Conservation (phyloP, 2,797 vertebrate species). For the Cygnus olor region DNA sequence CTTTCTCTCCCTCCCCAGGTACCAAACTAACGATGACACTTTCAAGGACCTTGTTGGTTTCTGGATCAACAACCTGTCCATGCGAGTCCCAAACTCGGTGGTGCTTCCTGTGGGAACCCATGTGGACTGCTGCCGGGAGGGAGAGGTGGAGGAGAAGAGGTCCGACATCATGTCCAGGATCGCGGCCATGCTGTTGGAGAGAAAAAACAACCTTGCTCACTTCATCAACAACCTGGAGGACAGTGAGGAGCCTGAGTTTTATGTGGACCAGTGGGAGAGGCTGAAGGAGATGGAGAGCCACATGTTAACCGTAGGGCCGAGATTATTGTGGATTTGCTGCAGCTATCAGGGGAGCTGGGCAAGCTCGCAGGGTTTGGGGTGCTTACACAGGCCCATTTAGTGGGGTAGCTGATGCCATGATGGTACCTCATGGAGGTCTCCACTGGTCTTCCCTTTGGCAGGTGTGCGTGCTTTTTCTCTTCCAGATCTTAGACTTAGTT, state of each 20-base stretch:
- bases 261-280: constrained; percentile 73
- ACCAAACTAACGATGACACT: constrained; percentile 40
- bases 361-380: not conserved
- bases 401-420: too few species aligned
- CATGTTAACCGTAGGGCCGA: constrained; percentile 64
- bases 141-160: constrained; percentile 76
- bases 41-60: constrained; percentile 80
- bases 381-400: not conserved
- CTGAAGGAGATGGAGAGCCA: constrained; percentile 74
- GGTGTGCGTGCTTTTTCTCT: not conserved
- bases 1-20: constrained; percentile 28
- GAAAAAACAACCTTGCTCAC: constrained; percentile 66
- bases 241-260: constrained; percentile 61
- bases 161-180: constrained; percentile 73
- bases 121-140: constrained; percentile 72
- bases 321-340: not conserved
- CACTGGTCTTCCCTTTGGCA: not conserved
- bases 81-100: constrained; percentile 80
- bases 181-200: constrained; percentile 61
- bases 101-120: constrained; percentile 82
- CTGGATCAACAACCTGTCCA: constrained; percentile 82
- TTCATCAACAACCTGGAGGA: constrained; percentile 73
- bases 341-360: not conserved
- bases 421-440: too few species aligned
- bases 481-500: constrained; percentile 59